phyloP scores from a whole-genome alignment of 2,797 vertebrate species.

The Cynopterus sphinx region DNA sequence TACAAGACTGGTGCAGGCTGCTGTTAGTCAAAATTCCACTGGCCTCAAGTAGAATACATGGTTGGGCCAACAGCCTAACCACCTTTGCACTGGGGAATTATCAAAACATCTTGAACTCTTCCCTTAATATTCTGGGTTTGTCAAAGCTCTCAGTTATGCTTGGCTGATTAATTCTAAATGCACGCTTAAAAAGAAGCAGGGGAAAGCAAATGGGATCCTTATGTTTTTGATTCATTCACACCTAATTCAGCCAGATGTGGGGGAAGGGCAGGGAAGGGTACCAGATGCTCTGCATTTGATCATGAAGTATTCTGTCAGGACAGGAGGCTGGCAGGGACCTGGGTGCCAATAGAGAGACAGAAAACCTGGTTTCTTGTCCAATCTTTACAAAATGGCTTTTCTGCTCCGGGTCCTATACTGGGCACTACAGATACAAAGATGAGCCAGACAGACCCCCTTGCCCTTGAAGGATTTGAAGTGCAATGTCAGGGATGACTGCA shows the following conservation, averaged over 20 bases:
- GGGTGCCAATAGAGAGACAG: neutral
- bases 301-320: neutral
- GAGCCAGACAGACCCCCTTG: neutral
- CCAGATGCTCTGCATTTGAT: slow-evolving; percentile 42
- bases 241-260: slow-evolving; percentile 68
- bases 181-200: slow-evolving; percentile 73
- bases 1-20: neutral
- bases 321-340: neutral
- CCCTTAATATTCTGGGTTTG: slow-evolving; percentile 67
- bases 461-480: neutral
- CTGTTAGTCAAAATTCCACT: neutral
- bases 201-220: slow-evolving; percentile 73
- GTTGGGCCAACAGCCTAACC: neutral
- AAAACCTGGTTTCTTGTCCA: neutral
- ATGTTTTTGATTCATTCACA: slow-evolving; percentile 76
- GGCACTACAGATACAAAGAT: neutral
- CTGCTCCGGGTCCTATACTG: neutral
- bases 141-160: slow-evolving; percentile 76
- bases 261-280: neutral
- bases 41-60: slow-evolving; percentile 4
- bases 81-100: slow-evolving; percentile 54
- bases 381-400: neutral
- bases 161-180: slow-evolving; percentile 74
- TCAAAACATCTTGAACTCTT: slow-evolving; percentile 74
- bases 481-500: neutral